Percentiles rank a stretch among this genome's conserved stretches.
These are phyloP conservation scores for Psilopogon haemacephalus DNA, from an alignment of 2,113 vertebrate species.

Conservation along the genomic window DNA sequence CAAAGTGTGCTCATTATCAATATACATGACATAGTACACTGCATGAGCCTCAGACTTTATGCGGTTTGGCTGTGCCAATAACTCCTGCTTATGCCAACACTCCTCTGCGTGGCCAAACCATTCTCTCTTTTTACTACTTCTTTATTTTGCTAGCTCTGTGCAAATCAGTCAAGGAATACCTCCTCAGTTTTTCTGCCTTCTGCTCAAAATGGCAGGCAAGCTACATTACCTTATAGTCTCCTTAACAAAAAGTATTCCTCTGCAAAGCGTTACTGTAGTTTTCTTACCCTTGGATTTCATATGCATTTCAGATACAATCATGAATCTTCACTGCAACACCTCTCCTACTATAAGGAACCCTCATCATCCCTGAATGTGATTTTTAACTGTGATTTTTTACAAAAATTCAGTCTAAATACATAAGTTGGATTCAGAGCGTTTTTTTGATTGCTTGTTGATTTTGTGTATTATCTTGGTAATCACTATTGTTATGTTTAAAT, in stretches of 20 bases:
- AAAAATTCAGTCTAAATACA: background rate
- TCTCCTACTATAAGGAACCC: background rate
- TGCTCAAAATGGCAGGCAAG: background rate
- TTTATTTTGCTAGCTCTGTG: background rate
- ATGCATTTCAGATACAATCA: background rate
- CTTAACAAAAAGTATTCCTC: background rate
- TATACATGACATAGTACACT: background rate
- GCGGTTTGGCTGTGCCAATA: background rate
- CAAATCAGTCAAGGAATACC: background rate
- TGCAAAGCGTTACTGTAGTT: background rate
- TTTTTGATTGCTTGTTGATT: background rate
- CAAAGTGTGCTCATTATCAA: background rate
- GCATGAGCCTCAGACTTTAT: background rate
- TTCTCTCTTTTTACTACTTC: background rate
- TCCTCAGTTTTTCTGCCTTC: background rate
- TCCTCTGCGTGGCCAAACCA: background rate
- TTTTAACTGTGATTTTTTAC: background rate
- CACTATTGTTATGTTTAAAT: background rate
- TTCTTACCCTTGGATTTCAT: background rate
- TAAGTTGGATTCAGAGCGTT: background rate
- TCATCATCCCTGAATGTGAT: background rate
- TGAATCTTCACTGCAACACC: background rate
- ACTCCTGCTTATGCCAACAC: background rate
- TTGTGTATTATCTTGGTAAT: background rate
- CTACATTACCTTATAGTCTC: background rate